A percentile compares a stretch with the other conserved stretches of the same genome.
phyloP scores from a whole-genome alignment of 2,888 invertebrate species.

The Metalampra italica region DNA sequence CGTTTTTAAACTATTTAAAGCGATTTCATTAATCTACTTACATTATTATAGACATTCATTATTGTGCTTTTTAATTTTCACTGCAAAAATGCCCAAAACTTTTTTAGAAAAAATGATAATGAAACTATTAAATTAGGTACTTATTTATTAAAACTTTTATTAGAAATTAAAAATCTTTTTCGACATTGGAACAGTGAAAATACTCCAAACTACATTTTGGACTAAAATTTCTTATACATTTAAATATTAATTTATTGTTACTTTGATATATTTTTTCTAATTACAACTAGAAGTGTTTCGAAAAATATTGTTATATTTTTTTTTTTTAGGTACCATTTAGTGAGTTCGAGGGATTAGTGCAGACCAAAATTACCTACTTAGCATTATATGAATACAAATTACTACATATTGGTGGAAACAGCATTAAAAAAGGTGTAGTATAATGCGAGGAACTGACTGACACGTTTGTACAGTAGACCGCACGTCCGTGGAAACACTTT shows the following conservation, averaged over 20 bases:
- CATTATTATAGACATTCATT: conserved; percentile 1
- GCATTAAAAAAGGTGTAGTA: not conserved
- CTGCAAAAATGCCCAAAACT: not conserved
- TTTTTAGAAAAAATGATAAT: not conserved
- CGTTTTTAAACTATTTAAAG: not conserved
- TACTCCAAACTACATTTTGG: too few species aligned
- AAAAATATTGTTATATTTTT: conserved; percentile 3
- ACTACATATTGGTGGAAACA: not conserved
- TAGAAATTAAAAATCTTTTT: not conserved
- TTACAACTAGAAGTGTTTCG: conserved; percentile 3
- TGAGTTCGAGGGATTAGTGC: not conserved
- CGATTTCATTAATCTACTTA: not conserved
- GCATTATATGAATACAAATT: not conserved
- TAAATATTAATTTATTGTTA: not conserved
- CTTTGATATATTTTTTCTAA: conserved; percentile 4
- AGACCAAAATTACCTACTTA: not conserved
- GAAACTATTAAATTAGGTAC: too few species aligned
- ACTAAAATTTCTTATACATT: not conserved
- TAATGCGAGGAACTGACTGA: too few species aligned
- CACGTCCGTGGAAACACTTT: too few species aligned
- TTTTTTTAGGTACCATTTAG: conserved; percentile 1
- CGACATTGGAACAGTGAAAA: not conserved
- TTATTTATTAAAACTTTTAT: too few species aligned
- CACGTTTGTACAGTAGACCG: too few species aligned
- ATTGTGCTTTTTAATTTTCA: conserved; percentile 5